Evolutionary conservation across 2,888 invertebrate species (phyloP).

Genomic region (Bhutanitis thaidina): DNA sequence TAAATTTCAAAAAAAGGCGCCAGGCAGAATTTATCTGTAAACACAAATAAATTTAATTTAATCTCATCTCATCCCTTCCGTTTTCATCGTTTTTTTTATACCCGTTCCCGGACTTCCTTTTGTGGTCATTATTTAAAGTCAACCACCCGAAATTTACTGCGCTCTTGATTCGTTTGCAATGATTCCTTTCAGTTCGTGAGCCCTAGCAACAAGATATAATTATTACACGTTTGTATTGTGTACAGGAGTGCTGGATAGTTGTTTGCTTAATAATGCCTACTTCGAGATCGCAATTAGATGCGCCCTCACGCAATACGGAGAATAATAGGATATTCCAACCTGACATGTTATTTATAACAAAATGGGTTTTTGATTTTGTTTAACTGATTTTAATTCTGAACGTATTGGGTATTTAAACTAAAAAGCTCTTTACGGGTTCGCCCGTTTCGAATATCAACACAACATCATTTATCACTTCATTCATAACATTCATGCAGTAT

Average conservation of each 20-base stretch:
- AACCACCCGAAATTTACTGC: constrained; percentile 41
- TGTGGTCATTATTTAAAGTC: constrained; percentile 45
- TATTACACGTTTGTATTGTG: too few relatives aligned
- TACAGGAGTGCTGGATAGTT: too few relatives aligned
- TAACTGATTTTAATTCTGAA: too few relatives aligned
- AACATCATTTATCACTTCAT: constrained; percentile 51
- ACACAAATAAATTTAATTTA: constrained; percentile 9
- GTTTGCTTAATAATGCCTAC: too few relatives aligned
- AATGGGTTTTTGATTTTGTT: too few relatives aligned
- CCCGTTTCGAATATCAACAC: constrained; percentile 24
- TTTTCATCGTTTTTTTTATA: constrained; percentile 30
- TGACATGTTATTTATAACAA: too few relatives aligned
- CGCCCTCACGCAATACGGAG: constrained; percentile 15
- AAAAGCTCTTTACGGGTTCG: too few relatives aligned
- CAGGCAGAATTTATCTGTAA: constrained; percentile 3
- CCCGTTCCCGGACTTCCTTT: constrained; percentile 22
- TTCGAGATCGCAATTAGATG: too few relatives aligned
- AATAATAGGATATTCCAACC: too few relatives aligned
- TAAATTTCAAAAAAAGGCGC: constrained; percentile 5
- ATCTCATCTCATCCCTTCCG: constrained; percentile 25
- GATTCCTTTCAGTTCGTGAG: too few relatives aligned
- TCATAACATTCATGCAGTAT: constrained; percentile 36
- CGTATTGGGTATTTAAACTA: too few relatives aligned
- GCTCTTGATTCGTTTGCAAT: background rate
- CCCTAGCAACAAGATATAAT: too few relatives aligned